Conservation (phyloP, 2,113 vertebrate species). For the Triplophysa tibetana region DNA sequence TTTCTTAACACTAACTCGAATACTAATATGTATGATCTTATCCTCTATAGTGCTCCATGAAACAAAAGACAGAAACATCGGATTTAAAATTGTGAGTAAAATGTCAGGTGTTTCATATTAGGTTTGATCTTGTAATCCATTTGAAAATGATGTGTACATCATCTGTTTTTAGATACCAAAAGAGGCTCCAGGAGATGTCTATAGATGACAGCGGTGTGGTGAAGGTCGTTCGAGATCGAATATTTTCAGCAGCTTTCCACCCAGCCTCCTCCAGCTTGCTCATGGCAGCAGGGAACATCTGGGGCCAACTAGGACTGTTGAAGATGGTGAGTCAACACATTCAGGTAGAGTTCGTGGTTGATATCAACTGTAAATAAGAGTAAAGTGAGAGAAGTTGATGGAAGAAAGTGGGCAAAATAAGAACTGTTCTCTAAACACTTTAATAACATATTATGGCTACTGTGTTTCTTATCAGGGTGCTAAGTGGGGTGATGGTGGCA, state of each 20-base stretch:
- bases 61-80: conserved; percentile 35
- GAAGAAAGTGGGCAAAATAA: neutral
- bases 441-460: neutral
- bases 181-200: conserved; percentile 65
- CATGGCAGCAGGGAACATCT: conserved; percentile 82
- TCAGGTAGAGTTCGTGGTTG: neutral
- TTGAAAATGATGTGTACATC: too few species aligned
- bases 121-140: too few species aligned
- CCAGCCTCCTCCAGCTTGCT: conserved; percentile 77
- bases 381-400: too few species aligned
- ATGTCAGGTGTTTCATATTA: too few species aligned
- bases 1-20: neutral
- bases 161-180: conserved; percentile 73
- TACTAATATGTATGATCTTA: neutral
- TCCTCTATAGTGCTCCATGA: conserved; percentile 47
- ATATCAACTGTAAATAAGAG: neutral
- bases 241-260: conserved; percentile 82
- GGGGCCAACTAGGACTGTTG: conserved; percentile 85
- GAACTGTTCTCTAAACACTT: neutral
- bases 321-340: conserved; percentile 74
- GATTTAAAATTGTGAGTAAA: conserved; percentile 61
- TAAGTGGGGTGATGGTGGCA: conserved; percentile 67
- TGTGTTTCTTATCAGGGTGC: conserved; percentile 63
- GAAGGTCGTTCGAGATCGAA: conserved; percentile 77
- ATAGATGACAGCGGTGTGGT: conserved; percentile 62